Percentiles rank a stretch among this genome's conserved stretches.
phyloP scores from a whole-genome alignment of 2,888 invertebrate species.

The Baronia brevicornis region DNA sequence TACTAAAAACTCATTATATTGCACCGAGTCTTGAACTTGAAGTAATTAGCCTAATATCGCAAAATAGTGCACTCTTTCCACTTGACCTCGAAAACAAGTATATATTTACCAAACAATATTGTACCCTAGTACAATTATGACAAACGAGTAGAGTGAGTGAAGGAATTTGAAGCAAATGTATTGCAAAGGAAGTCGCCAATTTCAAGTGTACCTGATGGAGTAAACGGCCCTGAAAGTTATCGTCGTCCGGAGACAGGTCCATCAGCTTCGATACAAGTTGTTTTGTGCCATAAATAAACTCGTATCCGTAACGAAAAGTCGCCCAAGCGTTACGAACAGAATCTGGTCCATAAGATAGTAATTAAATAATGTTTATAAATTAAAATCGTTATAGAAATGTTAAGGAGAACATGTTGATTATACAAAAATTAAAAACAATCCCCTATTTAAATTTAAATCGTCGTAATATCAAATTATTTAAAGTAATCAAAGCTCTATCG shows the following conservation, averaged over 20 bases:
- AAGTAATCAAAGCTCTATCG: constrained; percentile 11
- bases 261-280: constrained; percentile 34
- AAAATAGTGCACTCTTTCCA: too few species aligned
- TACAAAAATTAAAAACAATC: background rate
- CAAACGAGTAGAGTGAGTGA: background rate
- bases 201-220: constrained; percentile 79
- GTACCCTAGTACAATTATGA: too few species aligned
- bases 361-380: constrained; percentile 1
- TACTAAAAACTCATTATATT: too few species aligned
- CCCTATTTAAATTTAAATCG: background rate
- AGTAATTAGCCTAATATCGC: too few species aligned
- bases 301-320: constrained; percentile 46
- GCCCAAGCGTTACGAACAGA: constrained; percentile 49
- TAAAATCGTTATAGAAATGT: background rate
- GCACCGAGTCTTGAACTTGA: too few species aligned
- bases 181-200: background rate
- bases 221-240: constrained; percentile 85
- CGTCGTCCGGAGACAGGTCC: constrained; percentile 86
- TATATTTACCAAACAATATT: too few species aligned
- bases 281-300: constrained; percentile 34
- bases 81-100: too few species aligned
- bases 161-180: background rate
- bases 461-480: constrained; percentile 2
- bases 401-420: background rate
- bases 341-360: constrained; percentile 7